These are phyloP conservation scores for Melangyna quadrimaculata DNA, from an alignment of 2,888 invertebrate genomes.

Conservation along the genomic window DNA sequence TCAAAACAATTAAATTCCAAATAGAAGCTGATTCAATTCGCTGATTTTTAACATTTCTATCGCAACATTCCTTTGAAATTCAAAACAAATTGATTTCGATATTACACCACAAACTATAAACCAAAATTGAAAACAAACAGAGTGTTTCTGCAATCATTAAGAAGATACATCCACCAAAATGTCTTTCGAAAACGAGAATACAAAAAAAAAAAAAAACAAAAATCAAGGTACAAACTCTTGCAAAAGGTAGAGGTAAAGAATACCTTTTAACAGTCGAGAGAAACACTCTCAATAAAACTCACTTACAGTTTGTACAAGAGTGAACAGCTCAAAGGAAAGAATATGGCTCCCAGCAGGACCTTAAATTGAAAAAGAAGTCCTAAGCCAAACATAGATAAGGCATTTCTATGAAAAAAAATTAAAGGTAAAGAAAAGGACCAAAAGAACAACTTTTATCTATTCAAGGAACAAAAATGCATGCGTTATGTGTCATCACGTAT, in stretches of 20 bases:
- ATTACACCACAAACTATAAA: constrained; percentile 13
- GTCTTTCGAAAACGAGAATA: not conserved
- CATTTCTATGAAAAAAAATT: not conserved
- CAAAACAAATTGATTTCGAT: constrained; percentile 58
- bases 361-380: not conserved
- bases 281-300: constrained; percentile 13
- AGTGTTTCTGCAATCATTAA: constrained; percentile 15
- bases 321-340: not conserved
- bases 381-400: not conserved
- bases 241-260: constrained; percentile 11
- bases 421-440: not conserved
- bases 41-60: not conserved
- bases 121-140: not conserved
- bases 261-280: not conserved
- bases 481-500: constrained; percentile 68
- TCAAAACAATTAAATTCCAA: not conserved
- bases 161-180: not conserved
- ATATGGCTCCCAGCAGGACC: not conserved
- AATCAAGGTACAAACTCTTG: not conserved
- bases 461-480: constrained; percentile 36
- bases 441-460: not conserved
- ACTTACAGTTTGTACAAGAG: not conserved
- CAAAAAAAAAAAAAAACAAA: not conserved
- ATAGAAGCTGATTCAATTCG: not conserved
- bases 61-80: constrained; percentile 8